phyloP scores from a whole-genome alignment of 2,888 invertebrate species.

The Leucophenga montana region DNA sequence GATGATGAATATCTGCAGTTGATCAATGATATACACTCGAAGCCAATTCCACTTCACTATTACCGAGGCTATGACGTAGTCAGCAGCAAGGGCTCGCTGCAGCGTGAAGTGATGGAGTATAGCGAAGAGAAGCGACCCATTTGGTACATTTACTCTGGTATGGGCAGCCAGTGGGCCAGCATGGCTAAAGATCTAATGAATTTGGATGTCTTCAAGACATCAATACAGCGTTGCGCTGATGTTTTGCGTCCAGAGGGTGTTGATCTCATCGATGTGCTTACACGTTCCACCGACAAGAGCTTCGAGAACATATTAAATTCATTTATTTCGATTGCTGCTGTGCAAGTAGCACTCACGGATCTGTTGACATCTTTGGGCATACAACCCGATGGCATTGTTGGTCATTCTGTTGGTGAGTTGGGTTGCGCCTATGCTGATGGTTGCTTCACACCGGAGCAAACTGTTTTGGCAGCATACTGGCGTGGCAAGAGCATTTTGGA shows the following conservation, averaged over 20 bases:
- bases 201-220: constrained; percentile 85
- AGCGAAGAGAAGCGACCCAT: constrained; percentile 83
- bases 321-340: constrained; percentile 94
- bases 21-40: constrained; percentile 82
- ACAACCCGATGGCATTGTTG: constrained; percentile 93
- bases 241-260: constrained; percentile 85
- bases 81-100: constrained; percentile 73
- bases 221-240: constrained; percentile 84
- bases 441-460: constrained; percentile 93
- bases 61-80: constrained; percentile 88
- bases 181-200: constrained; percentile 92
- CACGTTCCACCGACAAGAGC: constrained; percentile 82
- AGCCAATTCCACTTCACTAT: constrained; percentile 83
- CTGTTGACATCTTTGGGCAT: constrained; percentile 84
- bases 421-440: constrained; percentile 98
- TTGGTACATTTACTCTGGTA: constrained; percentile 97
- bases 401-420: constrained; percentile 83
- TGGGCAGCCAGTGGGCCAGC: constrained; percentile 98
- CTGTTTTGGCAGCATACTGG: constrained; percentile 94
- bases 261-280: constrained; percentile 86
- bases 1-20: constrained; percentile 86
- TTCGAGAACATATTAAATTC: constrained; percentile 91
- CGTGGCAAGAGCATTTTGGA: constrained; percentile 89
- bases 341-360: constrained; percentile 97
- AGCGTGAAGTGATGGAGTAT: constrained; percentile 75